Percentiles rank a stretch among this genome's conserved stretches.
phyloP scores from a whole-genome alignment of 2,888 invertebrate genomes.

The Kryphioiulus occultus region DNA sequence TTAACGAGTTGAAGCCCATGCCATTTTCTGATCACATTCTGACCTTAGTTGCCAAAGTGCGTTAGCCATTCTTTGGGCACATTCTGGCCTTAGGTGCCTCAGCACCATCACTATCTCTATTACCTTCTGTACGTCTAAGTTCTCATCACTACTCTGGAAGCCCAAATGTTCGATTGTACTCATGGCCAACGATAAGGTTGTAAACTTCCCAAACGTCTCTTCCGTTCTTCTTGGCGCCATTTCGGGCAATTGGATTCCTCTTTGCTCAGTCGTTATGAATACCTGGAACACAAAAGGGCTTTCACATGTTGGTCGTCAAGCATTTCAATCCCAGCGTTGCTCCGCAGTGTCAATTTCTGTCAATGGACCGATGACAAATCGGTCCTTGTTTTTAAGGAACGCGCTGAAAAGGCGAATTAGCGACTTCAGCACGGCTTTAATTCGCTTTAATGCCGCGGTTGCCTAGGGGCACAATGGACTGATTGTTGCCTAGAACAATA shows the following conservation, averaged over 20 bases:
- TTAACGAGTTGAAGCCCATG: too few relatives aligned
- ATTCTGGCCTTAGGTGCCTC: too few relatives aligned
- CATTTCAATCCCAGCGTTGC: background rate
- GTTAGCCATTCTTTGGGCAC: too few relatives aligned
- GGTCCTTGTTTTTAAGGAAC: background rate
- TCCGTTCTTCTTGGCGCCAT: too few relatives aligned
- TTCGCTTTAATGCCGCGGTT: background rate
- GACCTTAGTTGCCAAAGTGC: too few relatives aligned
- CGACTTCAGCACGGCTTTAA: background rate
- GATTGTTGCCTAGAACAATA: background rate
- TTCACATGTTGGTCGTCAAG: background rate
- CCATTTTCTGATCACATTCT: too few relatives aligned
- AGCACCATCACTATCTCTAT: too few relatives aligned
- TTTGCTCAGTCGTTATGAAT: background rate
- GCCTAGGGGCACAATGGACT: background rate
- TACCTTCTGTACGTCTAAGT: too few relatives aligned
- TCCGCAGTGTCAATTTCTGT: background rate
- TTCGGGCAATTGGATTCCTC: background rate
- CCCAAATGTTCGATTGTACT: too few relatives aligned
- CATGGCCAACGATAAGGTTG: too few relatives aligned
- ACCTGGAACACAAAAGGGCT: background rate
- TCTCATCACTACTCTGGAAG: too few relatives aligned
- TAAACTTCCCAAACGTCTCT: too few relatives aligned
- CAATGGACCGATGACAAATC: background rate
- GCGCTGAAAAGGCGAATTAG: background rate